phyloP scores from a whole-genome alignment of 2,113 vertebrate species.

The Myocastor coypus region DNA sequence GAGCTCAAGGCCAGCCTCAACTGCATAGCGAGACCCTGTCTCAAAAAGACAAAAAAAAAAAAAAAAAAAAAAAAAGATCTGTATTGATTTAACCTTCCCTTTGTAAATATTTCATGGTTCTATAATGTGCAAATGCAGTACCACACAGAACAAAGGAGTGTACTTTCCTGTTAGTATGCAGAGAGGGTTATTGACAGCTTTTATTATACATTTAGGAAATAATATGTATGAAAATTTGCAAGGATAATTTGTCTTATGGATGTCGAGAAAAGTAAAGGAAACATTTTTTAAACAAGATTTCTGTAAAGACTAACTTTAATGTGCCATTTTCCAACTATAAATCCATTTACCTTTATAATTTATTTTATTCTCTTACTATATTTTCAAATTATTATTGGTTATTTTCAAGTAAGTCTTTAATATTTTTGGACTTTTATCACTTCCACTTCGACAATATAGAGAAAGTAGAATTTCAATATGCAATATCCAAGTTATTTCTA shows the following conservation, averaged over 20 bases:
- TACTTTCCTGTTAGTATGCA: constrained; percentile 73
- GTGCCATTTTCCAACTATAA: constrained; percentile 66
- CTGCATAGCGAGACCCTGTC: no score
- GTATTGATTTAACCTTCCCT: constrained; percentile 89
- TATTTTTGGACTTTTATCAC: constrained; percentile 1
- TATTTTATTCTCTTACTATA: not conserved
- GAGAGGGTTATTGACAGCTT: constrained; percentile 71
- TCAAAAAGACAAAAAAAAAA: no score
- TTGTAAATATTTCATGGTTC: constrained; percentile 88
- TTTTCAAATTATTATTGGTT: constrained; percentile 29
- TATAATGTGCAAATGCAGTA: constrained; percentile 83
- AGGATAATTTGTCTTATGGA: constrained; percentile 69
- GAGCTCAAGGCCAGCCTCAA: no score
- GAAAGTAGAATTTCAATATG: constrained; percentile 59
- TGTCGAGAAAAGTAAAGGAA: constrained; percentile 70
- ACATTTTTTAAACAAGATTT: constrained; percentile 69
- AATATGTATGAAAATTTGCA: constrained; percentile 75
- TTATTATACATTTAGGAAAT: constrained; percentile 83
- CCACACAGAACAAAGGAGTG: constrained; percentile 82
- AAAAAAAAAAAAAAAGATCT: no score
- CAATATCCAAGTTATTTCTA: not conserved
- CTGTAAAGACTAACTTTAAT: constrained; percentile 60
- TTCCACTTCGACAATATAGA: constrained; percentile 11
- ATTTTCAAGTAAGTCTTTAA: constrained; percentile 17
- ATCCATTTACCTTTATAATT: constrained; percentile 56